Percentiles rank a stretch among this genome's conserved stretches.
Conservation (phyloP, 2,113 vertebrate genomes). For the Scophthalmus maximus region DNA sequence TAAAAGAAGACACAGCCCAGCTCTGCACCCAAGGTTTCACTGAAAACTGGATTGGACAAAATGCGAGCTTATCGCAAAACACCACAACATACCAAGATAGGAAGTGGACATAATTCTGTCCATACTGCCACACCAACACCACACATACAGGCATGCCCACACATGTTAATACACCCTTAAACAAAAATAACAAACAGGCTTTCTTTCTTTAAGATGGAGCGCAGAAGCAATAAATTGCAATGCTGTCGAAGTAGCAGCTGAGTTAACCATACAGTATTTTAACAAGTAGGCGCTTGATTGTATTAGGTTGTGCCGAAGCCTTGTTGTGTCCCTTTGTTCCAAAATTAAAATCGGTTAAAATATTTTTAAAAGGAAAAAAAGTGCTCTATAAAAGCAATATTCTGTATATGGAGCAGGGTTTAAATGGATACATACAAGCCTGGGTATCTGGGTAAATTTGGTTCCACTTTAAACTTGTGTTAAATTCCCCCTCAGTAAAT, state of each 20-base stretch:
- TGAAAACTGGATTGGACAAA: slow-evolving; percentile 63
- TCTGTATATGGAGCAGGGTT: slow-evolving; percentile 12
- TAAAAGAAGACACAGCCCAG: slow-evolving; percentile 71
- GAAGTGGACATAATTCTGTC: slow-evolving; percentile 63
- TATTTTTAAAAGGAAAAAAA: neutral
- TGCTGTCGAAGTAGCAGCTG: slow-evolving; percentile 2
- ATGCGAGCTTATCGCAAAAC: slow-evolving; percentile 74
- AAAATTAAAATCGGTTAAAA: slow-evolving; percentile 9
- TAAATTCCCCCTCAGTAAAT: slow-evolving; percentile 57
- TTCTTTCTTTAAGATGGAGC: slow-evolving; percentile 10
- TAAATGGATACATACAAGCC: slow-evolving; percentile 36
- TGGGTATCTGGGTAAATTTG: slow-evolving; percentile 61
- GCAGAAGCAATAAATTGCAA: slow-evolving; percentile 11
- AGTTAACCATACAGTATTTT: neutral
- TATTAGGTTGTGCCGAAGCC: slow-evolving; percentile 19
- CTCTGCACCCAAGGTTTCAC: slow-evolving; percentile 62
- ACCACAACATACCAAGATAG: slow-evolving; percentile 68
- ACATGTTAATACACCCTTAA: slow-evolving; percentile 74
- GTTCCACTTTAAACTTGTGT: slow-evolving; percentile 45
- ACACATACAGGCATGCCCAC: slow-evolving; percentile 78
- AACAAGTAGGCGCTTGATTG: slow-evolving; percentile 13
- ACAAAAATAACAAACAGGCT: slow-evolving; percentile 33
- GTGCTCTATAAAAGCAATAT: slow-evolving; percentile 10
- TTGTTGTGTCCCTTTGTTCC: too few relatives aligned
- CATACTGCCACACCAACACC: slow-evolving; percentile 69